Evolutionary conservation across 2,888 invertebrate genomes (phyloP), one percentile per base, ranked within the genome.

Genomic region (Hypomecis atomaria): DNA sequence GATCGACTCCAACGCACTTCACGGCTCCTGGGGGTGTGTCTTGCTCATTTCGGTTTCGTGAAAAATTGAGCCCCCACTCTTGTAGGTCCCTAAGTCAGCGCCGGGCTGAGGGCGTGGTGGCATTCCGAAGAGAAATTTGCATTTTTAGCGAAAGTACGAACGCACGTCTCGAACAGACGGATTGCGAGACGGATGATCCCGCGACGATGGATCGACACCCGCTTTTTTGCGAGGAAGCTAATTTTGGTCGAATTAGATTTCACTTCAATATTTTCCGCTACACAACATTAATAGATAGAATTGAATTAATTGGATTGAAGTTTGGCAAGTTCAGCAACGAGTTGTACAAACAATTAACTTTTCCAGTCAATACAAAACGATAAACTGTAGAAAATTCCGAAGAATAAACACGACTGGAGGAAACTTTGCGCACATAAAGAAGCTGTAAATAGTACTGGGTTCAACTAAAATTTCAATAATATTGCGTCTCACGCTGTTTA

Each of bases 121-220:
- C 86, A 84, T 83, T 86, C 85, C 84, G 83, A 83, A 80, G 78
- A 76, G 77, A 78, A 86, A 92, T 91, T 92, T 91, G 90, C 91
- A 92, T 91, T 88, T 91, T 91, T 87, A 89, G 90, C 88, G 88
- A 86, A 87, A 89, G 86, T 86, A 88, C 87, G 81, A 79, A 86
- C 86, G 84, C 88, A 85, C 87, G 92, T 90, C 91, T 72, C 71
- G 69, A 75, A 73, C 91, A 91, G 90, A 90, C 87, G 83, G 83
- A 89, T 88, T 87, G 83, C 76, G 71, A 87, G 88, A 90, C 87
- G 87, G 85, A 90, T 90, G 90, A 87, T 88, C 84, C 71, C 73
- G 65, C 74, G 81, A 82, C 81, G 81, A 65, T 78, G 77, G 77
- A 81, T 79, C 77, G 75, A 77, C 79, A 78, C 66, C 69, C 64